These are phyloP conservation scores for Amphiprion ocellaris DNA, from an alignment of 2,113 vertebrate genomes.

Conservation along the genomic window DNA sequence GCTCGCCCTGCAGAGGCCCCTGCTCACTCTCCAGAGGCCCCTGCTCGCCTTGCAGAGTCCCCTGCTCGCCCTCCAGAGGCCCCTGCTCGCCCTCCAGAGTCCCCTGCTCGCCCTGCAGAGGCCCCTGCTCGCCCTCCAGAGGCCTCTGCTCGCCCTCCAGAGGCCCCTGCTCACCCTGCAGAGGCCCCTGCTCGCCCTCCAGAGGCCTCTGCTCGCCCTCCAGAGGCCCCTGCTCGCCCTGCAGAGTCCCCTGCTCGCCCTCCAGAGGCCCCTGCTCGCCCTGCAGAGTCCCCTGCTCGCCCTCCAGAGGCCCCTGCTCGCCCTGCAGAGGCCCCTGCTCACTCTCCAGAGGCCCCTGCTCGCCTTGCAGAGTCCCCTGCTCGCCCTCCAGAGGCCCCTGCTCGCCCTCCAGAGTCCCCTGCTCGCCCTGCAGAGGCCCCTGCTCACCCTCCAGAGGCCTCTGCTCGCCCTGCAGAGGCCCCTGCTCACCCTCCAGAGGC, in stretches of 20 bases:
- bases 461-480: background rate
- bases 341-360: background rate
- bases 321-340: no score
- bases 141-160: constrained; percentile 10
- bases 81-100: no score
- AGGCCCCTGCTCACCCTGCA: background rate
- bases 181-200: no score
- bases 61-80: background rate
- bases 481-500: no score
- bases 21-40: no score
- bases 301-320: background rate
- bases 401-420: no score
- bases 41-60: no score
- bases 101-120: no score
- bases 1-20: background rate
- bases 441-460: background rate
- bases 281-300: constrained; percentile 6
- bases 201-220: no score
- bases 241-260: no score
- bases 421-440: background rate
- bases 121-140: no score
- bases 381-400: background rate
- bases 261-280: background rate
- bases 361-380: background rate
- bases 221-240: background rate